phyloP scores from a whole-genome alignment of 2,888 invertebrate genomes.

The Patella caerulea region DNA sequence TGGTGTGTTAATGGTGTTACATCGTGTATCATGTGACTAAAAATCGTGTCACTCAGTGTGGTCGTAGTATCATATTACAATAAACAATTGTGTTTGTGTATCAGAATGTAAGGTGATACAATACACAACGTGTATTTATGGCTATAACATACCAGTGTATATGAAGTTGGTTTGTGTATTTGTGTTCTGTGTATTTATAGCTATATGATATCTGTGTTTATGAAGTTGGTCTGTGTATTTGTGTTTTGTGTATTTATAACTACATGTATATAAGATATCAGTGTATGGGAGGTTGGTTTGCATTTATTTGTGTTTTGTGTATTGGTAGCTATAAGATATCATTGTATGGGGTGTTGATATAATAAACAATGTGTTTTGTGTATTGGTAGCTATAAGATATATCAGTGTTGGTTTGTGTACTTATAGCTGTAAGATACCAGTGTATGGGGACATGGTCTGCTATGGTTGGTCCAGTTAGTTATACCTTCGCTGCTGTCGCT shows the following conservation, averaged over 20 bases:
- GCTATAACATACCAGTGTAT: conserved; percentile 70
- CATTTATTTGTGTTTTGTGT: conserved; percentile 15
- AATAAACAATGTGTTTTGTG: conserved; percentile 18
- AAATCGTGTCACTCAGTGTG: no score
- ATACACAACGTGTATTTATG: conserved; percentile 37
- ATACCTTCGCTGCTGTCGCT: conserved; percentile 97
- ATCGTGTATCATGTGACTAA: no score
- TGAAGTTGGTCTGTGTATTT: conserved; percentile 63
- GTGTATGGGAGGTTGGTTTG: conserved; percentile 70
- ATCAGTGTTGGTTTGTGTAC: conserved; percentile 65
- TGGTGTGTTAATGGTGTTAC: no score
- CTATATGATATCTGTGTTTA: conserved; percentile 69
- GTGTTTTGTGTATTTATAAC: conserved; percentile 45
- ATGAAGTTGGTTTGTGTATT: conserved; percentile 64
- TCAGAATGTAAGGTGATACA: no score
- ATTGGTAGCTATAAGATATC: conserved; percentile 65
- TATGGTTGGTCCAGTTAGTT: conserved; percentile 71
- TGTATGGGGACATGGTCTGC: conserved; percentile 70
- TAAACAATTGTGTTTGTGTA: no score
- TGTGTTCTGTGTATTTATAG: conserved; percentile 43
- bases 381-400: conserved; percentile 65
- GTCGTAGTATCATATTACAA: no score
- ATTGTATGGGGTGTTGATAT: conserved; percentile 70
- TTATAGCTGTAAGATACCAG: conserved; percentile 67
- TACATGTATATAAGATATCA: conserved; percentile 68